phyloP scores from a whole-genome alignment of 2,113 vertebrate species.

The Podarcis muralis region DNA sequence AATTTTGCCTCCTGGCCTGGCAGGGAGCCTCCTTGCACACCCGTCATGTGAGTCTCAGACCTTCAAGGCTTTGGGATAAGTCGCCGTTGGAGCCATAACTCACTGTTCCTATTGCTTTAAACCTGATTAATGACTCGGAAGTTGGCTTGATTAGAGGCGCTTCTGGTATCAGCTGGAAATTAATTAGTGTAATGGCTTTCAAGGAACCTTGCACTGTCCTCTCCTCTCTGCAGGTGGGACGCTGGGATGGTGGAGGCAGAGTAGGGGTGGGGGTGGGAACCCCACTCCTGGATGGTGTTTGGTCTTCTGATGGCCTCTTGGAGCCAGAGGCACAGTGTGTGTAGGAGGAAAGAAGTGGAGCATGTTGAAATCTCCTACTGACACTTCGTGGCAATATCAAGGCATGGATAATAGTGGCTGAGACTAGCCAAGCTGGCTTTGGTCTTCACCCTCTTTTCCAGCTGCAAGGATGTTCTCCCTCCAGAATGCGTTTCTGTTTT shows the following conservation, averaged over 20 bases:
- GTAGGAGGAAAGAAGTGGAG: neutral
- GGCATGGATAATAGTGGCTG: constrained; percentile 21
- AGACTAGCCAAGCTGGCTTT: constrained; percentile 35
- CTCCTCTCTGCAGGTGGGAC: neutral
- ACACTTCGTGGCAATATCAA: constrained; percentile 2
- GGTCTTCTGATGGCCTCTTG: constrained; percentile 27
- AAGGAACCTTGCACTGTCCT: constrained; percentile 18
- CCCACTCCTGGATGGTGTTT: constrained; percentile 8
- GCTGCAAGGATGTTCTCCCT: constrained; percentile 14
- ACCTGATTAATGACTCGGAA: constrained; percentile 50
- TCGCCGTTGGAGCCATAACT: constrained; percentile 47
- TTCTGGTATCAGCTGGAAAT: constrained; percentile 47
- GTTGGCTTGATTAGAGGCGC: constrained; percentile 48
- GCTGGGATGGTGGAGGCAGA: neutral
- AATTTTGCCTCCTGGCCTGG: constrained; percentile 38
- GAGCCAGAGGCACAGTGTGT: neutral
- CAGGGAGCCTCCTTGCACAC: constrained; percentile 29
- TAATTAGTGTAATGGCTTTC: constrained; percentile 30
- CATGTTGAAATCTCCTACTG: neutral
- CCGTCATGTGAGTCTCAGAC: constrained; percentile 40
- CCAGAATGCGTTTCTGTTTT: neutral
- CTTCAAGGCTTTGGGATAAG: constrained; percentile 53
- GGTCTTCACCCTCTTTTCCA: constrained; percentile 2
- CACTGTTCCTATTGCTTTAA: constrained; percentile 55
- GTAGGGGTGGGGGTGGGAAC: neutral